These are phyloP conservation scores for Oreotrochilus melanogaster DNA, from an alignment of 2,113 vertebrate genomes.

Conservation along the genomic window DNA sequence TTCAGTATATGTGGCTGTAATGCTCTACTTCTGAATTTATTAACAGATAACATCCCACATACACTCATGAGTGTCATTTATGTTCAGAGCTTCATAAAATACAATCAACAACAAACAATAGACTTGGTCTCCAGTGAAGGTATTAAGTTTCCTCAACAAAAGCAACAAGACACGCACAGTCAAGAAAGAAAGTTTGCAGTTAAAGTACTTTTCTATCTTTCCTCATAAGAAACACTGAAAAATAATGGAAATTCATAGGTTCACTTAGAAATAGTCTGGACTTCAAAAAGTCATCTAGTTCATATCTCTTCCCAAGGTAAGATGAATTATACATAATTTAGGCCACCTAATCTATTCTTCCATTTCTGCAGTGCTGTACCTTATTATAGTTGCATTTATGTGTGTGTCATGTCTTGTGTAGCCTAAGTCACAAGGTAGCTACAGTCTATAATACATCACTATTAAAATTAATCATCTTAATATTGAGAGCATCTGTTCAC, in stretches of 20 bases:
- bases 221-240: not conserved
- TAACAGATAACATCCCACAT: not conserved
- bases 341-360: not conserved
- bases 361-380: not conserved
- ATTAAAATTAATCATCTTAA: not conserved
- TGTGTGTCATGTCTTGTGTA: not conserved
- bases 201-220: not conserved
- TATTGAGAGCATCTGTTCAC: not conserved
- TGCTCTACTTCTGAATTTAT: not conserved
- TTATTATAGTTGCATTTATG: not conserved
- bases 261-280: not conserved
- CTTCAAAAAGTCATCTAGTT: not conserved
- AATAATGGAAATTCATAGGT: not conserved
- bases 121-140: not conserved
- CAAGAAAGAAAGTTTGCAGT: not conserved
- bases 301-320: not conserved
- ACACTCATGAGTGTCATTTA: not conserved
- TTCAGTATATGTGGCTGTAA: not conserved
- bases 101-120: not conserved
- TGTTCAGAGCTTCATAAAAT: not conserved
- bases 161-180: not conserved
- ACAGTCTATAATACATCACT: not conserved
- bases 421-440: not conserved
- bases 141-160: not conserved
- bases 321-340: not conserved